Conservation (phyloP, 2,797 vertebrate species). For the Balearica regulorum region DNA sequence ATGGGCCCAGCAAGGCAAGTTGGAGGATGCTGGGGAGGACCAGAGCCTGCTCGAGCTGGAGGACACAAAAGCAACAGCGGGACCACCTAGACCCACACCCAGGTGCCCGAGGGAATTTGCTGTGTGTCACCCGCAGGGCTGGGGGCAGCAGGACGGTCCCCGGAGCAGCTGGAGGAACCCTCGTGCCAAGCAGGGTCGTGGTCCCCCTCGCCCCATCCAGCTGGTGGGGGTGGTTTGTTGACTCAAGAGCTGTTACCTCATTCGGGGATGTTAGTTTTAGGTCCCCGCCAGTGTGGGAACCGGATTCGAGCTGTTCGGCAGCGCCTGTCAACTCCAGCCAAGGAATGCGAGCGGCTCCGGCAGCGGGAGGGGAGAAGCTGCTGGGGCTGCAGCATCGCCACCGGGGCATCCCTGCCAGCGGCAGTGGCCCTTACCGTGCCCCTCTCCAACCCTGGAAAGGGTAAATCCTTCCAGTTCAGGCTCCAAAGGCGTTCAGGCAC, state of each 20-base stretch:
- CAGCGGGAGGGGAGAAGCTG: background rate
- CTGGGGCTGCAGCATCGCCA: rapidly evolving
- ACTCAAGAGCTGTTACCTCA: slow-evolving; percentile 62
- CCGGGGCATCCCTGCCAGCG: background rate
- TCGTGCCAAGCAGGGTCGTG: background rate
- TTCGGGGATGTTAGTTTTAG: slow-evolving; percentile 66
- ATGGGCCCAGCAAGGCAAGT: background rate
- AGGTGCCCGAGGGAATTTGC: background rate
- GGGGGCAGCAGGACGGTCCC: background rate
- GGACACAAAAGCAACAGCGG: background rate
- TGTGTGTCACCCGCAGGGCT: rapidly evolving
- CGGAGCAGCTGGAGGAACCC: background rate
- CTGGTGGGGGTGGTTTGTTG: slow-evolving; percentile 37
- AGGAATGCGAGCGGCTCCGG: slow-evolving; percentile 10
- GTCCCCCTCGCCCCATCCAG: background rate
- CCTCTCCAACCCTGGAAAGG: background rate
- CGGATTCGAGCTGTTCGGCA: slow-evolving; percentile 34
- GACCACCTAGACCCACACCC: rapidly evolving
- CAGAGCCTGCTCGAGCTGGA: background rate
- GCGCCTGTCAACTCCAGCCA: slow-evolving; percentile 57
- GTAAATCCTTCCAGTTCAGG: background rate
- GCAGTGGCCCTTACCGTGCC: background rate
- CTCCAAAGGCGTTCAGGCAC: background rate
- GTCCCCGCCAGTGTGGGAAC: slow-evolving; percentile 64
- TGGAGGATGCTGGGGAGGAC: background rate